Evolutionary conservation across 1,140 invertebrate species (phyloP).

Genomic region (Drosophila sucinea): DNA sequence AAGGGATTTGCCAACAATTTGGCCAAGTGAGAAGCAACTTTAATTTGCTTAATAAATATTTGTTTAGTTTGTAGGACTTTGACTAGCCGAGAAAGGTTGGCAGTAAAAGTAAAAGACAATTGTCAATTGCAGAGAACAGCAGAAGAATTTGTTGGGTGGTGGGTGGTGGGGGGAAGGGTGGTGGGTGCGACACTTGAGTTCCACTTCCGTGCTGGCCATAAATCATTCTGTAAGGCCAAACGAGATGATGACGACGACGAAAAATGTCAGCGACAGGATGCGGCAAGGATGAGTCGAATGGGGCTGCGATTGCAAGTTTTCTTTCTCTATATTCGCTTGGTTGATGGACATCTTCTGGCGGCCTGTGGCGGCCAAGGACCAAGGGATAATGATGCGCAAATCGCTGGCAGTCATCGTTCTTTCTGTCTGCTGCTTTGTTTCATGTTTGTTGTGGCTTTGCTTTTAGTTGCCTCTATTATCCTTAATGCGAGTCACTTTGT

Average conservation of each 20-base stretch:
- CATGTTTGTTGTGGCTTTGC: constrained; percentile 66
- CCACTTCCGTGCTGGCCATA: constrained; percentile 51
- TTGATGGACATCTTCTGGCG: constrained; percentile 71
- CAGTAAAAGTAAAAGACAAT: constrained; percentile 53
- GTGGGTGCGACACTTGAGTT: constrained; percentile 53
- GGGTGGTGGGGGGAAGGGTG: constrained; percentile 3
- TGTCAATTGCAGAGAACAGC: constrained; percentile 70
- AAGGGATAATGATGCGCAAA: constrained; percentile 78
- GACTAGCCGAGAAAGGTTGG: background rate
- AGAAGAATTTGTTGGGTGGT: background rate
- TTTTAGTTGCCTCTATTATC: constrained; percentile 80
- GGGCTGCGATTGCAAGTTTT: constrained; percentile 57
- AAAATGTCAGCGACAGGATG: constrained; percentile 69
- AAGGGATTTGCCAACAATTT: constrained; percentile 63
- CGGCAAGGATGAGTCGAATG: constrained; percentile 34
- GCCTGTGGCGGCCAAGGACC: constrained; percentile 52
- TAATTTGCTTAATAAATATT: constrained; percentile 80
- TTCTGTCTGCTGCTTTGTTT: constrained; percentile 67
- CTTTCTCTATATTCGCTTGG: constrained; percentile 23
- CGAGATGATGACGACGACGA: constrained; percentile 63
- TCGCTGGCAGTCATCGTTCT: constrained; percentile 64
- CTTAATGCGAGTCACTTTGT: constrained; percentile 82
- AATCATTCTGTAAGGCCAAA: constrained; percentile 59
- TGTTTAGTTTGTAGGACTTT: constrained; percentile 48
- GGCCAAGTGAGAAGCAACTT: constrained; percentile 63